These are phyloP conservation scores for Anastrepha obliqua DNA, from an alignment of 1,140 invertebrate species.

Conservation along the genomic window DNA sequence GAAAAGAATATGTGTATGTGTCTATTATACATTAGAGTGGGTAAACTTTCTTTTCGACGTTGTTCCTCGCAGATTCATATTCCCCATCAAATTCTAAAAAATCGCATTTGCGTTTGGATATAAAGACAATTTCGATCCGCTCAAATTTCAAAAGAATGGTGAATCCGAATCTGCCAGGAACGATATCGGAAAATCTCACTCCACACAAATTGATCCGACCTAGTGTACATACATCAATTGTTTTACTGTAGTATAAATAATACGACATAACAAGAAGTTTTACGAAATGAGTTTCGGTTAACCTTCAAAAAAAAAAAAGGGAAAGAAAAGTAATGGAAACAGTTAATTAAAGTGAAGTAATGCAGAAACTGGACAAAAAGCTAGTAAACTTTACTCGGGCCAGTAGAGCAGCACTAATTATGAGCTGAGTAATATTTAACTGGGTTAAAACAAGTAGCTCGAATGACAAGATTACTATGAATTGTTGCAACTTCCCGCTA, in stretches of 20 bases:
- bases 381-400: not conserved
- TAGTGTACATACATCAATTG: no score
- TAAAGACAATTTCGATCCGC: no score
- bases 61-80: no score
- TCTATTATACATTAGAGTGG: no score
- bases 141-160: no score
- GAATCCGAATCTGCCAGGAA: no score
- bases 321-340: not conserved
- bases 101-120: no score
- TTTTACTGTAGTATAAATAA: not conserved
- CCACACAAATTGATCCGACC: no score
- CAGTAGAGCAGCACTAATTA: constrained; percentile 22
- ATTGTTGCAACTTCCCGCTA: not conserved
- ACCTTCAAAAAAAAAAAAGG: not conserved
- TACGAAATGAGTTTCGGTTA: not conserved
- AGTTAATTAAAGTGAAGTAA: constrained; percentile 1
- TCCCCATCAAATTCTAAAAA: no score
- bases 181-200: no score
- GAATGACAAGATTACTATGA: not conserved
- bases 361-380: not conserved
- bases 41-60: no score
- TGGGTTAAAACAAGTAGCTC: not conserved
- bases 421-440: not conserved
- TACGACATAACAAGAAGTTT: not conserved
- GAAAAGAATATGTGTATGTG: no score